Conservation (phyloP, 2,113 vertebrate species). For the Mustelus asterias region DNA sequence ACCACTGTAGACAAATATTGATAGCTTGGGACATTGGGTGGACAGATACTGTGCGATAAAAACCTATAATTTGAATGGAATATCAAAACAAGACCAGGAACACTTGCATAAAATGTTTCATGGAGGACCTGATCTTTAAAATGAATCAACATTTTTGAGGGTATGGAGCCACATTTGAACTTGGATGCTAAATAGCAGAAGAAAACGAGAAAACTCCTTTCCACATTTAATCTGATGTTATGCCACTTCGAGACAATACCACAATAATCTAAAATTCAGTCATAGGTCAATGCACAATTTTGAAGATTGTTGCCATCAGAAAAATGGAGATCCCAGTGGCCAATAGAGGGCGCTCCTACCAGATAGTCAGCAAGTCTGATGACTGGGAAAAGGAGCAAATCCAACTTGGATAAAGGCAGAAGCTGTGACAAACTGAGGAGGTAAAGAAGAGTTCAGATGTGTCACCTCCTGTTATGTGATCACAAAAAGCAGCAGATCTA, state of each 20-base stretch:
- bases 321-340: background rate
- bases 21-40: background rate
- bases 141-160: background rate
- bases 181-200: background rate
- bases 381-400: background rate
- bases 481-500: background rate
- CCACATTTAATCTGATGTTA: background rate
- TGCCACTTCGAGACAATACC: background rate
- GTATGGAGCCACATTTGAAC: background rate
- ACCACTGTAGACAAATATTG: background rate
- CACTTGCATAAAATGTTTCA: background rate
- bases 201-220: background rate
- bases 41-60: background rate
- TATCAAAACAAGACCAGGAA: background rate
- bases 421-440: background rate
- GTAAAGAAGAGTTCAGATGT: background rate
- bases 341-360: conserved; percentile 14
- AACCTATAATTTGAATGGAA: background rate
- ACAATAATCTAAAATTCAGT: background rate
- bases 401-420: background rate
- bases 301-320: background rate
- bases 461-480: background rate
- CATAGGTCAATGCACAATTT: background rate
- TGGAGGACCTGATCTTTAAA: background rate
- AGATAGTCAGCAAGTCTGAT: background rate